Evolutionary conservation across 1,140 invertebrate species (phyloP).

Genomic region (Cataglyphis hispanica): DNA sequence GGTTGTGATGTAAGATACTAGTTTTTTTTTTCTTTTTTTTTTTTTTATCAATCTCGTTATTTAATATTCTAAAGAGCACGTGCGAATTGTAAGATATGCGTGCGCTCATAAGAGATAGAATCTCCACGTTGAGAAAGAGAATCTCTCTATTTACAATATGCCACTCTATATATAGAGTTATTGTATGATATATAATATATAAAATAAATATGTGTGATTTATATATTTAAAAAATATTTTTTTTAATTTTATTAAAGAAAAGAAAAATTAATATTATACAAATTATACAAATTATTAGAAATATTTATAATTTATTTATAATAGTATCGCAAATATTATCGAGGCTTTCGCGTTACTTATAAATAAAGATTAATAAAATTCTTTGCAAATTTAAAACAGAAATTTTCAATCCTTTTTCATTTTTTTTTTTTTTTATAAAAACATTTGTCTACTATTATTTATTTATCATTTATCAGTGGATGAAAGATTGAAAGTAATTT

Average conservation of each 20-base stretch:
- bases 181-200: not conserved
- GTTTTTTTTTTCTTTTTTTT: not conserved
- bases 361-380: not conserved
- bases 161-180: not conserved
- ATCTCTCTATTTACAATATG: not conserved
- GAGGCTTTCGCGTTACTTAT: not conserved
- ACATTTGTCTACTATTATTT: not conserved
- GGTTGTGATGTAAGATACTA: not conserved
- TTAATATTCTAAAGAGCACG: not conserved
- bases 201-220: not conserved
- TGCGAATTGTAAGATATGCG: not conserved
- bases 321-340: conserved; percentile 4
- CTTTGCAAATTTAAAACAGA: not conserved
- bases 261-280: not conserved
- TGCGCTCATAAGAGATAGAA: not conserved
- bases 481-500: not conserved
- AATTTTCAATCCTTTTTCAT: not conserved
- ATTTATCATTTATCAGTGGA: not conserved
- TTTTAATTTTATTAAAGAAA: not conserved
- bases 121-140: too few relatives aligned
- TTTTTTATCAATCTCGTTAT: not conserved
- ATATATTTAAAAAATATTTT: not conserved
- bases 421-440: not conserved
- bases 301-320: too few relatives aligned
- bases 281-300: too few relatives aligned